A percentile compares a stretch with the other conserved stretches of the same genome.
phyloP scores from a whole-genome alignment of 2,888 invertebrate genomes.

The Cetonia aurata region DNA sequence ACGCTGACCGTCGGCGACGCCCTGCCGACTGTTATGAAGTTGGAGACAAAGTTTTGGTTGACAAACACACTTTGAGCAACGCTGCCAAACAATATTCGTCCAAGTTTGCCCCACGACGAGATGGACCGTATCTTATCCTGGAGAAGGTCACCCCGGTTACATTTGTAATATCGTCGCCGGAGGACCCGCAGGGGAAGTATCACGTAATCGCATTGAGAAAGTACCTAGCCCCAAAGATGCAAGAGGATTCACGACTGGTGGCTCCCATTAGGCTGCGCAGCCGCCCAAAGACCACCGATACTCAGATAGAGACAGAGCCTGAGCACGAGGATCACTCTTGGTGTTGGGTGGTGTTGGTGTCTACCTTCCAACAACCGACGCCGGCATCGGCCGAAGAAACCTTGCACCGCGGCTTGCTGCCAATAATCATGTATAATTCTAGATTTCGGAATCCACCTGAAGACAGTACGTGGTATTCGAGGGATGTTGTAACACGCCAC shows the following conservation, averaged over 20 bases:
- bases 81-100: conserved; percentile 1
- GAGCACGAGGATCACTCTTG: too few relatives aligned
- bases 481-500: too few relatives aligned
- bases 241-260: background rate
- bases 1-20: too few relatives aligned
- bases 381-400: too few relatives aligned
- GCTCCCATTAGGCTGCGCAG: background rate
- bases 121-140: background rate
- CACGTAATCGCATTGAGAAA: too few relatives aligned
- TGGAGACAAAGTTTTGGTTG: background rate
- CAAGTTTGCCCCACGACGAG: conserved; percentile 8
- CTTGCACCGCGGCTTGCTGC: background rate
- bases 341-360: too few relatives aligned
- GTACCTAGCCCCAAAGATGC: background rate
- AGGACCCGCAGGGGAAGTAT: too few relatives aligned
- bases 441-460: background rate
- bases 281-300: background rate
- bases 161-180: too few relatives aligned
- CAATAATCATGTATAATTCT: background rate
- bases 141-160: background rate
- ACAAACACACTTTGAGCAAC: background rate
- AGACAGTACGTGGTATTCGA: too few relatives aligned
- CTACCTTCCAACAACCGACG: too few relatives aligned
- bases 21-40: too few relatives aligned
- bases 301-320: too few relatives aligned